Conservation (phyloP, 2,888 invertebrate species). For the Mamestra brassicae region DNA sequence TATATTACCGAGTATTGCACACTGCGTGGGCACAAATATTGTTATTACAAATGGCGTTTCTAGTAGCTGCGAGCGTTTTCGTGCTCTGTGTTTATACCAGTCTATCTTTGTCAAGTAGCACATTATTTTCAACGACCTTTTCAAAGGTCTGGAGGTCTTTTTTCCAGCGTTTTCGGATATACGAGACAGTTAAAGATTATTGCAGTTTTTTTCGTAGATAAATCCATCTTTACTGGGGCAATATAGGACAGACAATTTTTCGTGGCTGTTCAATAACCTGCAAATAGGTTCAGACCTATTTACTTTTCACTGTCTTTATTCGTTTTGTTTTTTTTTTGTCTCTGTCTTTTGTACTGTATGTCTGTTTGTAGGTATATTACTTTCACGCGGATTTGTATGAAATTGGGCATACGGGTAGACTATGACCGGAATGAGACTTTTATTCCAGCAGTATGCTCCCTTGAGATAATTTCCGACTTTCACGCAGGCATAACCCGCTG, state of each 20-base stretch:
- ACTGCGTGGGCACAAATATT: not conserved
- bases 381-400: no score
- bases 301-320: no score
- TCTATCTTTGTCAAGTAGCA: constrained; percentile 42
- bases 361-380: no score
- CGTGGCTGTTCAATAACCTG: not conserved
- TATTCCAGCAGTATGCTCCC: no score
- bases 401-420: no score
- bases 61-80: not conserved
- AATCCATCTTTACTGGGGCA: constrained; percentile 16
- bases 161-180: constrained; percentile 17
- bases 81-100: constrained; percentile 11
- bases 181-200: constrained; percentile 43
- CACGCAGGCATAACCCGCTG: no score
- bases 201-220: constrained; percentile 20
- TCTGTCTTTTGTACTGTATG: no score
- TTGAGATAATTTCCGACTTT: no score
- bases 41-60: not conserved
- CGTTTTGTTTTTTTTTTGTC: no score
- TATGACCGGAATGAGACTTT: no score
- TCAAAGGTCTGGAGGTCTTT: constrained; percentile 17
- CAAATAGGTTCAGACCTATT: not conserved
- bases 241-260: constrained; percentile 4
- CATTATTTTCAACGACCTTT: constrained; percentile 52
- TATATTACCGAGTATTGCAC: no score